phyloP scores from a whole-genome alignment of 2,888 invertebrate genomes.

The Parnassius mnemosyne region DNA sequence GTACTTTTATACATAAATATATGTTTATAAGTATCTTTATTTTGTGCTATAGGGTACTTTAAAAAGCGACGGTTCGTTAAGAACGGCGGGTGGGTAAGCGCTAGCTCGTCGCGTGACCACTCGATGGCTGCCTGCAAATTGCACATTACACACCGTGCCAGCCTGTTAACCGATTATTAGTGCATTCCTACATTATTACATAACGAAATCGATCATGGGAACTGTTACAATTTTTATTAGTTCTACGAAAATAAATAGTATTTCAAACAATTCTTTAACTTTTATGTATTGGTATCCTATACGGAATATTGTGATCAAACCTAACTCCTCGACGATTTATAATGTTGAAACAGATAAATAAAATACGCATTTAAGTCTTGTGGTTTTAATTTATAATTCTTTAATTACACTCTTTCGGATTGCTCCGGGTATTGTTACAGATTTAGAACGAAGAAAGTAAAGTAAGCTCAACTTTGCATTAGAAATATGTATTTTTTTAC shows the following conservation, averaged over 20 bases:
- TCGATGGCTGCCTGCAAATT: conserved; percentile 67
- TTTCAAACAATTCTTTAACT: conserved; percentile 14
- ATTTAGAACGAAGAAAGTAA: neutral
- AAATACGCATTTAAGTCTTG: neutral
- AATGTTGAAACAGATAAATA: conserved; percentile 8
- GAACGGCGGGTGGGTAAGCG: neutral
- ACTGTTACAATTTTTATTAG: conserved; percentile 58
- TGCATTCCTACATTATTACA: conserved; percentile 75
- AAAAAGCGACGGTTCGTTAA: neutral
- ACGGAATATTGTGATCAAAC: conserved; percentile 19
- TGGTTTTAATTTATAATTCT: neutral
- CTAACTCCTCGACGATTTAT: neutral
- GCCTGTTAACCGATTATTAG: conserved; percentile 67
- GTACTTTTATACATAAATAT: too few relatives aligned
- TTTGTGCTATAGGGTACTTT: too few relatives aligned
- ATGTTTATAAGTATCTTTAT: too few relatives aligned
- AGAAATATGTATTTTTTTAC: neutral
- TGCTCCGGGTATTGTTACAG: neutral
- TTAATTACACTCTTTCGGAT: neutral
- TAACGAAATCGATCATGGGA: conserved; percentile 68
- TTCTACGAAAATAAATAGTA: conserved; percentile 16
- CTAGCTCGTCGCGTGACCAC: conserved; percentile 62
- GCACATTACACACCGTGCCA: conserved; percentile 69
- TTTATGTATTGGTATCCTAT: conserved; percentile 15
- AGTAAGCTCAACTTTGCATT: neutral